A percentile compares a stretch with the other conserved stretches of the same genome.
Evolutionary conservation across 2,113 vertebrate genomes (phyloP).

Genomic region (Ancistrus triradiatus): DNA sequence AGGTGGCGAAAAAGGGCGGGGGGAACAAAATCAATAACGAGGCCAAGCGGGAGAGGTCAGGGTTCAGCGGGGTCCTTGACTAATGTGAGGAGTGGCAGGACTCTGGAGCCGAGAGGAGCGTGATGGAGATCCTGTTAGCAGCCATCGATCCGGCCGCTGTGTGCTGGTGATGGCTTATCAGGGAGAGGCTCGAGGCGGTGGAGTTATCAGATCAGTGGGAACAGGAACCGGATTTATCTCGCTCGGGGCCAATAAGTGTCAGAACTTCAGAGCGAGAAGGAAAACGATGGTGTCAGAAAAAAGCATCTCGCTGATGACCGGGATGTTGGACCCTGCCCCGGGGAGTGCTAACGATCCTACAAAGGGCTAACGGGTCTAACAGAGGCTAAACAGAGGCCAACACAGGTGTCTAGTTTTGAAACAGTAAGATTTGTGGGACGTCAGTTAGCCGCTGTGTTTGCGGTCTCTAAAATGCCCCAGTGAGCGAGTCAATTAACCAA

Average conservation of each 20-base stretch:
- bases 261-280: constrained; percentile 19
- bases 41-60: constrained; percentile 76
- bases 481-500: too few species aligned
- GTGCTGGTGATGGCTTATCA: constrained; percentile 41
- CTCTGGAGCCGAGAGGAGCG: constrained; percentile 70
- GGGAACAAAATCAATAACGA: constrained; percentile 78
- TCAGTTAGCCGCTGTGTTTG: too few species aligned
- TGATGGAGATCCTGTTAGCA: constrained; percentile 85
- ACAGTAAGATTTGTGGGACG: too few species aligned
- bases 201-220: constrained; percentile 48
- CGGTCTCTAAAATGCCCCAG: too few species aligned
- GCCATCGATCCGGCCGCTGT: constrained; percentile 75
- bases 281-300: constrained; percentile 29
- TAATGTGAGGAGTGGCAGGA: constrained; percentile 80
- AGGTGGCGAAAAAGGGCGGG: constrained; percentile 51
- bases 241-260: constrained; percentile 45
- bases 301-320: constrained; percentile 23
- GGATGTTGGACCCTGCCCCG: not conserved
- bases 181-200: constrained; percentile 30
- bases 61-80: constrained; percentile 88
- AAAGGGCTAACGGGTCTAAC: constrained; percentile 23
- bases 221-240: constrained; percentile 42
- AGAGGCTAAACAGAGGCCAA: not conserved
- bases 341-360: constrained; percentile 21
- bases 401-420: too few species aligned